A percentile compares a stretch with the other conserved stretches of the same genome.
Evolutionary conservation across 2,113 vertebrate genomes (phyloP).

Genomic region (Litocranius walleri): DNA sequence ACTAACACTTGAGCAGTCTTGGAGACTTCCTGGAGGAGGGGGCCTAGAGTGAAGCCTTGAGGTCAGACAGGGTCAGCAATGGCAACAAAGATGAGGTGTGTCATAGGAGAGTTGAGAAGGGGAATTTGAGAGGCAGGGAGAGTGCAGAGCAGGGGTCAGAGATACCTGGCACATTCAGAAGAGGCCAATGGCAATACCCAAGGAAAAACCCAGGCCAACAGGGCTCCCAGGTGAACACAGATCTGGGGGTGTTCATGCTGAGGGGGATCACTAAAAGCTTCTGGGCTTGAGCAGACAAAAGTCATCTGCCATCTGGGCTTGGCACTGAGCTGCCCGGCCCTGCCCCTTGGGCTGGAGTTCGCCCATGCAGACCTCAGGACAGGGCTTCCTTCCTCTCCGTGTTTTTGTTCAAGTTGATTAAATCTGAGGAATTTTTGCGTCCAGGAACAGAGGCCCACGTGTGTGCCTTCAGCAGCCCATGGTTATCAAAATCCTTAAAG

Average conservation of each 20-base stretch:
- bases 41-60: background rate
- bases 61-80: background rate
- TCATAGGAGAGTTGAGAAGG: background rate
- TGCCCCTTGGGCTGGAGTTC: background rate
- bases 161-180: background rate
- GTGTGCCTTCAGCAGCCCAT: background rate
- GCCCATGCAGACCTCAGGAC: background rate
- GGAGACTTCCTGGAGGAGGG: background rate
- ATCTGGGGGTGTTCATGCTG: background rate
- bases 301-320: background rate
- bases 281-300: background rate
- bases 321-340: background rate
- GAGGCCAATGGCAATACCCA: background rate
- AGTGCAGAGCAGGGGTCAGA: background rate
- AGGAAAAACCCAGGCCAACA: background rate
- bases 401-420: conserved; percentile 74
- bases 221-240: background rate
- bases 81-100: background rate
- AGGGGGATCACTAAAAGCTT: background rate
- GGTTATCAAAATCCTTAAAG: conserved; percentile 47
- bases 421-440: conserved; percentile 64
- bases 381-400: conserved; percentile 47
- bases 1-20: background rate
- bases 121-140: background rate
- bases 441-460: conserved; percentile 31